Percentiles rank a stretch among this genome's conserved stretches.
Evolutionary conservation across 2,797 vertebrate species (phyloP).

Genomic region (Hippopotamyrus pictus): DNA sequence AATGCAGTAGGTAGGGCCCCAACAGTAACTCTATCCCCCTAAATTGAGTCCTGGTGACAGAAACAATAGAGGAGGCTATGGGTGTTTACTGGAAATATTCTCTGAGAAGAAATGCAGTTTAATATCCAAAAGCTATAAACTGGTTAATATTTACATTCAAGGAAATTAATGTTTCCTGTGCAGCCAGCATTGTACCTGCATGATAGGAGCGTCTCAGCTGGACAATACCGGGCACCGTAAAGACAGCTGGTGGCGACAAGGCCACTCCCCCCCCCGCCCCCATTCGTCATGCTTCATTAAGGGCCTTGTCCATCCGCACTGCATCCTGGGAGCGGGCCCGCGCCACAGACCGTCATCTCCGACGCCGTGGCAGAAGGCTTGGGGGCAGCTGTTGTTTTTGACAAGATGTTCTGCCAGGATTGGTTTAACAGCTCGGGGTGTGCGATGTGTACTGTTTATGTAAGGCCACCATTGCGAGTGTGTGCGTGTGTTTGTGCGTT

Average conservation of each 20-base stretch:
- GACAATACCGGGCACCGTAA: background rate
- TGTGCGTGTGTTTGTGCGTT: constrained; percentile 25
- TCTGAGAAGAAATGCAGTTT: background rate
- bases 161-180: background rate
- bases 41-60: background rate
- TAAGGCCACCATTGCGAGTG: constrained; percentile 18
- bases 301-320: background rate
- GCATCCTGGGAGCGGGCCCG: constrained; percentile 12
- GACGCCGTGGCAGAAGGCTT: constrained; percentile 7
- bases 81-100: background rate
- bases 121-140: background rate
- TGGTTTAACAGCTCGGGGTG: background rate
- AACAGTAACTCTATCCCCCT: background rate
- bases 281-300: constrained; percentile 19
- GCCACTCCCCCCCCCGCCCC: background rate
- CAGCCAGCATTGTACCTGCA: background rate
- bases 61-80: background rate
- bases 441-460: constrained; percentile 16
- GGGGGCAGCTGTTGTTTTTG: constrained; percentile 31
- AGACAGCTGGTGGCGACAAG: background rate
- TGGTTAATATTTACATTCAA: background rate
- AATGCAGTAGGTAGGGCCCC: background rate
- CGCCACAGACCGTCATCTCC: background rate
- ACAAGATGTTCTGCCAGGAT: constrained; percentile 21
- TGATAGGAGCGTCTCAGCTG: background rate